Evolutionary conservation across 1,140 invertebrate species (phyloP), one percentile per base, ranked within the genome.

Genomic region (Lordiphosa clarofinis): DNA sequence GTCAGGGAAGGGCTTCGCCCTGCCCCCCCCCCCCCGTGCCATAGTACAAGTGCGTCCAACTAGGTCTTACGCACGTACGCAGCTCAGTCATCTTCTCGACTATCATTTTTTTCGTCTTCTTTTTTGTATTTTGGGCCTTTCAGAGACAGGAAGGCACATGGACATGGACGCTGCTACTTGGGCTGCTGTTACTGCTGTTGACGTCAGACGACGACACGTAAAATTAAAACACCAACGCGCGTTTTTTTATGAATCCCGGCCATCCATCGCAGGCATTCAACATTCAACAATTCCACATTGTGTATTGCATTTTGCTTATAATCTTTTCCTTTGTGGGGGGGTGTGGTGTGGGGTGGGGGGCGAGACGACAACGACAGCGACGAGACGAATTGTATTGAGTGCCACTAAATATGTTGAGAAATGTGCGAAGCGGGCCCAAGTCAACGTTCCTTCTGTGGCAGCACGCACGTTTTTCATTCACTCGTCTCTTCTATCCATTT

Each of bases 381-480:
- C 70, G 71, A 63, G 57, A 78, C 64, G 76, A 74, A 84, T 87
- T 86, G 76, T 86, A 87, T 87, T 87, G 84, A 87, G 81, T 79
- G 78, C 57, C 74, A 79, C 79, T 86, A 78, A 86, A 75, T 73
- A 86, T 79, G 81, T 72, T 87, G 75, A 81, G 70, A 86, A 79
- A 74, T 86, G 75, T 81, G 82, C 61, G 69, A 70, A 42, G 52
- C 47, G 48, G 24, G 58, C 73, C 59, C 68, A 87, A 87, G 86
- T 87, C 86, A 87, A 73, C 68, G 78, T 69, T 87, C 84, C 86
- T 87, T 87, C 86, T 87, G 79, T 87, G 74, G 86, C 81, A 76
- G 86, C 86, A 87, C 86, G 86, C 86, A 87, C 79, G 79, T 84
- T 69, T 78, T 75, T 68, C 66, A 87, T 84, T 78, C 82, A 87